These are phyloP conservation scores for Phalacrocorax carbo DNA, from an alignment of 2,113 vertebrate species.

Conservation along the genomic window DNA sequence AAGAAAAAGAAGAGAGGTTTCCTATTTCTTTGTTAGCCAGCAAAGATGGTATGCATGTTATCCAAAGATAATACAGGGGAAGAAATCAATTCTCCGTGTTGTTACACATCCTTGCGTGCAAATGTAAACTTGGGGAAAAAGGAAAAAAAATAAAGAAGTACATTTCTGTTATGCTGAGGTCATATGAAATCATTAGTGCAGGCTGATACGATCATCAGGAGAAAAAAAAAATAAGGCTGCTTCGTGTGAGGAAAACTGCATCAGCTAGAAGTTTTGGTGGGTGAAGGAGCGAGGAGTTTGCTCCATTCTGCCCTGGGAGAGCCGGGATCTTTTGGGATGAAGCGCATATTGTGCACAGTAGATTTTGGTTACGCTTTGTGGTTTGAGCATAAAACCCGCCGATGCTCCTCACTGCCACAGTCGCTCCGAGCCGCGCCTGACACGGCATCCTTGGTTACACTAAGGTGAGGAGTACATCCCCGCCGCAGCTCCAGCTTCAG, in stretches of 20 bases:
- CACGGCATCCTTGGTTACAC: background rate
- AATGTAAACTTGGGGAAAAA: constrained; percentile 58
- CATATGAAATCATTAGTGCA: constrained; percentile 12
- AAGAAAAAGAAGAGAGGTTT: constrained; percentile 45
- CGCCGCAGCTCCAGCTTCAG: background rate
- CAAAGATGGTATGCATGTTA: constrained; percentile 46
- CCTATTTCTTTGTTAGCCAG: constrained; percentile 60
- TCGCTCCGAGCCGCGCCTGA: fast-evolving
- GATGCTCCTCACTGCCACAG: fast-evolving
- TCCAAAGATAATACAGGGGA: constrained; percentile 52
- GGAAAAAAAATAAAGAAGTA: background rate
- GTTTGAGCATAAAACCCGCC: fast-evolving
- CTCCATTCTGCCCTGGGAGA: background rate
- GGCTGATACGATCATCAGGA: background rate
- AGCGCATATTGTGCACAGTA: fast-evolving
- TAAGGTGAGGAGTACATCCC: background rate
- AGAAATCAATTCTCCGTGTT: constrained; percentile 61
- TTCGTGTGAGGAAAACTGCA: background rate
- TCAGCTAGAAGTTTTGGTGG: background rate
- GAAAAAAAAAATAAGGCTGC: background rate
- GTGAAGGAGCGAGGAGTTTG: background rate
- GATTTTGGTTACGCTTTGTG: background rate
- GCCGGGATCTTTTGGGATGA: fast-evolving
- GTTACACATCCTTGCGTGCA: constrained; percentile 66
- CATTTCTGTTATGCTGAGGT: constrained; percentile 54